These are phyloP conservation scores for Polyommatus icarus DNA, from an alignment of 2,888 invertebrate species.

Conservation along the genomic window DNA sequence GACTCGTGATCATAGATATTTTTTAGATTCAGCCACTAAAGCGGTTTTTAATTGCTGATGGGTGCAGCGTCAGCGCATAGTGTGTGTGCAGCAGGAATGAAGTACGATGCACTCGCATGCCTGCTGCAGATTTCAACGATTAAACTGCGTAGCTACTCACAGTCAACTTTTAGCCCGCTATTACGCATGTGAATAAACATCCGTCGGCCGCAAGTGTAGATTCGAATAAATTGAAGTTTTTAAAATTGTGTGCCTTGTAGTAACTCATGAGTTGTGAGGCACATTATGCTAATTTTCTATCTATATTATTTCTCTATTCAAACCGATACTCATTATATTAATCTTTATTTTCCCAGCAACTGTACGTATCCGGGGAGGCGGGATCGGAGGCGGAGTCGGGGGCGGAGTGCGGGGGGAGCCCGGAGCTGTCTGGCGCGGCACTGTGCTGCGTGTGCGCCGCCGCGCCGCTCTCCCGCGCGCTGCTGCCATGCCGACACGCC, in stretches of 20 bases:
- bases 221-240: no score
- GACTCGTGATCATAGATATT: no score
- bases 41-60: not conserved
- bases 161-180: no score
- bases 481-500: conserved; percentile 92
- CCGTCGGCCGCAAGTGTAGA: no score
- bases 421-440: conserved; percentile 53
- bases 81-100: not conserved
- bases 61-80: not conserved
- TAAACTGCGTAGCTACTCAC: no score
- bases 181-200: no score
- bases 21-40: not conserved
- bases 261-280: no score
- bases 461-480: conserved; percentile 87
- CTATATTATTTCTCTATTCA: not conserved
- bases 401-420: conserved; percentile 72
- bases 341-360: conserved; percentile 77
- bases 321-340: not conserved
- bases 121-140: no score
- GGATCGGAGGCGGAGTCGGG: conserved; percentile 46
- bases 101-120: not conserved
- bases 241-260: no score
- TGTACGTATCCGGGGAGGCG: conserved; percentile 82
- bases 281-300: not conserved
- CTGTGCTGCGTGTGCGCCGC: conserved; percentile 91